Evolutionary conservation across 2,888 invertebrate species (phyloP).

Genomic region (Fragum whitleyi): DNA sequence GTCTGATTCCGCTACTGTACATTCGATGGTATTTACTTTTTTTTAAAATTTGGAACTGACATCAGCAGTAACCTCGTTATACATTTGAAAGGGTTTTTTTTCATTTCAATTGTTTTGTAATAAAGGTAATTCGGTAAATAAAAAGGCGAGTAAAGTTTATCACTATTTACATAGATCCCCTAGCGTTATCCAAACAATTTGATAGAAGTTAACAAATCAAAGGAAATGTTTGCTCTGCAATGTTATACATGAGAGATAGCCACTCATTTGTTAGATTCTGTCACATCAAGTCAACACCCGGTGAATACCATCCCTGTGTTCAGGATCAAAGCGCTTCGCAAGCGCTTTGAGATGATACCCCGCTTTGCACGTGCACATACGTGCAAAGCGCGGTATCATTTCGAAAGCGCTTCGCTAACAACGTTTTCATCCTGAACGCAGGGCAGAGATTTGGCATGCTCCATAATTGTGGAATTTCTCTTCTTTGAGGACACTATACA

Average conservation of each 20-base stretch:
- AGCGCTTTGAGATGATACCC: too few species aligned
- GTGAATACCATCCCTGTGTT: background rate
- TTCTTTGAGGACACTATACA: background rate
- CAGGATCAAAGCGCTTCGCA: too few species aligned
- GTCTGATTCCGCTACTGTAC: too few species aligned
- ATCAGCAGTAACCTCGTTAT: too few species aligned
- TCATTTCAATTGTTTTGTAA: background rate
- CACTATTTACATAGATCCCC: slow-evolving; percentile 15
- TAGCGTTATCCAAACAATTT: slow-evolving; percentile 8
- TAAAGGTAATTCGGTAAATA: background rate
- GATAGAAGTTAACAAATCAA: slow-evolving; percentile 25
- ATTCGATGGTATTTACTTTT: too few species aligned
- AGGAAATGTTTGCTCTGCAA: slow-evolving; percentile 11
- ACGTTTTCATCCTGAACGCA: too few species aligned
- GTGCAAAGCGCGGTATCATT: too few species aligned
- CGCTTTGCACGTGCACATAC: too few species aligned
- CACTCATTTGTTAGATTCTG: background rate
- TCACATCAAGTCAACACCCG: background rate
- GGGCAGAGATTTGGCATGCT: background rate
- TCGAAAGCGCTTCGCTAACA: too few species aligned
- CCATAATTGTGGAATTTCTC: background rate
- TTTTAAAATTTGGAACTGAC: too few species aligned
- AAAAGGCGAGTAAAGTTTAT: slow-evolving; percentile 2
- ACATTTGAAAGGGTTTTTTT: too few species aligned
- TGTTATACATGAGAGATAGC: slow-evolving; percentile 9